These are phyloP conservation scores for Ophioderma brevispina DNA, from an alignment of 35 echinoderm and acorn worm species.

Conservation along the genomic window DNA sequence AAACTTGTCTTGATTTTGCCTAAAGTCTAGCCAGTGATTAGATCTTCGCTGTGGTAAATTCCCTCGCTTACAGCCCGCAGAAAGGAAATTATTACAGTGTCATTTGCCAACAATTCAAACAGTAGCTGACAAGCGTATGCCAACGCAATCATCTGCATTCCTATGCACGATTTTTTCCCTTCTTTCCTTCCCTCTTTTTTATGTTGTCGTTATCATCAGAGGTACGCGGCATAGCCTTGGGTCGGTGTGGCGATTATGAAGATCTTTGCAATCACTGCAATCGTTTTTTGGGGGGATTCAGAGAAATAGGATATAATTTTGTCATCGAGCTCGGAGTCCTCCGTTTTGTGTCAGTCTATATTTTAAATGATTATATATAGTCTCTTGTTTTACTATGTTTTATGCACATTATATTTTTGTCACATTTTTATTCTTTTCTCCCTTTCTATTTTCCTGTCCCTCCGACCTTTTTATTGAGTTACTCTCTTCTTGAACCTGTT, in stretches of 20 bases:
- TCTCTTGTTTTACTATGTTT: too few relatives aligned
- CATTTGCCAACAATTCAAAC: neutral
- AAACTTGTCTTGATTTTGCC: neutral
- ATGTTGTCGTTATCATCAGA: too few relatives aligned
- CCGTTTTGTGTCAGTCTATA: too few relatives aligned
- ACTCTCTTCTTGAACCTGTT: too few relatives aligned
- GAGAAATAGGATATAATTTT: neutral
- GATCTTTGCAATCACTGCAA: slow-evolving; percentile 6
- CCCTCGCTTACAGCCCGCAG: neutral
- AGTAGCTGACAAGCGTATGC: neutral
- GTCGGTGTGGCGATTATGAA: neutral
- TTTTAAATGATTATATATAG: too few relatives aligned
- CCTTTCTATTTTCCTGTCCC: too few relatives aligned
- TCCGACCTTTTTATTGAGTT: too few relatives aligned
- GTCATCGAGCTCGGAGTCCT: neutral
- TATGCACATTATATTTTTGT: too few relatives aligned
- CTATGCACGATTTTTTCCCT: neutral
- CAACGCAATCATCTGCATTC: neutral
- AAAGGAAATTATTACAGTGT: neutral
- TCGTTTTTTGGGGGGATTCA: neutral
- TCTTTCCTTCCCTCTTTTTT: too few relatives aligned
- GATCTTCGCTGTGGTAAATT: neutral
- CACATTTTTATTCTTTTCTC: too few relatives aligned
- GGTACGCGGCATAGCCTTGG: neutral
- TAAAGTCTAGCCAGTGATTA: neutral